These are phyloP conservation scores for Drosophila quinaria DNA, from an alignment of 2,888 invertebrate genomes.

Conservation along the genomic window DNA sequence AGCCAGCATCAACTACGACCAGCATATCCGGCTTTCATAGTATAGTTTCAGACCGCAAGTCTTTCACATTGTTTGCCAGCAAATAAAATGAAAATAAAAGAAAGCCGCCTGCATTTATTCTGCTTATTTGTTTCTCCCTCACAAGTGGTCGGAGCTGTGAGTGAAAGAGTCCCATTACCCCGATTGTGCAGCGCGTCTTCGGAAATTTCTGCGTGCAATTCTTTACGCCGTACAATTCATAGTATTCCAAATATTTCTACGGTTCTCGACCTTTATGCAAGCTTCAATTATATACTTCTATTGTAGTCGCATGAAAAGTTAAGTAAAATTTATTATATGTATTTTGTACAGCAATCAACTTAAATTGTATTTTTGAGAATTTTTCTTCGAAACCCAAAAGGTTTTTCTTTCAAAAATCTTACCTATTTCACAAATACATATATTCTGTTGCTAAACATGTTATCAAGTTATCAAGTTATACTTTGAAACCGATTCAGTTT, in stretches of 20 bases:
- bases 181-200: slow-evolving; percentile 8
- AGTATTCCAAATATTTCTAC: slow-evolving; percentile 18
- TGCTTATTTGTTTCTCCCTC: slow-evolving; percentile 45
- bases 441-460: neutral
- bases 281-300: slow-evolving; percentile 10
- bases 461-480: neutral
- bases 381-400: neutral
- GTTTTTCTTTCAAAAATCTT: neutral
- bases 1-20: slow-evolving; percentile 26
- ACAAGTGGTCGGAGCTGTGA: slow-evolving; percentile 11
- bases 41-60: slow-evolving; percentile 68
- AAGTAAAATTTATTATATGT: neutral
- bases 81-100: slow-evolving; percentile 65
- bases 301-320: neutral
- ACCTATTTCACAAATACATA: neutral
- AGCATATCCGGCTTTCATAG: slow-evolving; percentile 41
- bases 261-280: slow-evolving; percentile 2
- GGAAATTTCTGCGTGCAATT: slow-evolving; percentile 37
- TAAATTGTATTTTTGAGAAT: neutral
- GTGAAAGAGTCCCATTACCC: slow-evolving; percentile 41
- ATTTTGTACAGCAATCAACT: neutral
- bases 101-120: slow-evolving; percentile 25
- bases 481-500: neutral
- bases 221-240: slow-evolving; percentile 16
- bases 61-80: slow-evolving; percentile 73